These are phyloP conservation scores for Mastacembelus armatus DNA, from an alignment of 2,797 vertebrate species.

Conservation along the genomic window DNA sequence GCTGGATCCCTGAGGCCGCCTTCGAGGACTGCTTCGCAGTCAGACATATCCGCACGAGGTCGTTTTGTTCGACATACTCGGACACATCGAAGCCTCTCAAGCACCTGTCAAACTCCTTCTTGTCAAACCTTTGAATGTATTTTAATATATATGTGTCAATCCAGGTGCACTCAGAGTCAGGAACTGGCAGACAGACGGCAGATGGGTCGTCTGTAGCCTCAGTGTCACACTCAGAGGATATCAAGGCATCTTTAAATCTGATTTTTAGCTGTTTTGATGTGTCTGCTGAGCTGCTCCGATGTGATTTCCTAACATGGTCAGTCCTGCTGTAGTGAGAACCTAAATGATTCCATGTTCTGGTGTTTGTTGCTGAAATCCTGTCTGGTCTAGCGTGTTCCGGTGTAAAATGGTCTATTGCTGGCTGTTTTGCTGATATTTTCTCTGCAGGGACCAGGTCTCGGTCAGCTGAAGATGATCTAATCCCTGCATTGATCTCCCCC, in stretches of 20 bases:
- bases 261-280: background rate
- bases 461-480: conserved; percentile 24
- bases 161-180: conserved; percentile 25
- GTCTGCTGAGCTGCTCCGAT: conserved; percentile 11
- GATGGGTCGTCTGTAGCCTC: background rate
- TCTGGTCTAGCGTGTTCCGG: background rate
- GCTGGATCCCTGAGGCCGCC: background rate
- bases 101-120: background rate
- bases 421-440: conserved; percentile 13
- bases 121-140: conserved; percentile 45
- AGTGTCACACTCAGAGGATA: background rate
- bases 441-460: background rate
- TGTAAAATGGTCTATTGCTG: background rate
- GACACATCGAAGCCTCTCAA: background rate
- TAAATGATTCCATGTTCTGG: background rate
- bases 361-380: background rate
- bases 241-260: background rate
- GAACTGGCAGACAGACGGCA: background rate
- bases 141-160: conserved; percentile 38
- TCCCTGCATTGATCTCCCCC: conserved; percentile 18
- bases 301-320: background rate
- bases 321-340: background rate
- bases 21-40: background rate
- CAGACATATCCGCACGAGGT: conserved; percentile 28
- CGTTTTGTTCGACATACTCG: background rate